Conservation (phyloP, 2,113 vertebrate genomes). For the Tupaia chinensis region DNA sequence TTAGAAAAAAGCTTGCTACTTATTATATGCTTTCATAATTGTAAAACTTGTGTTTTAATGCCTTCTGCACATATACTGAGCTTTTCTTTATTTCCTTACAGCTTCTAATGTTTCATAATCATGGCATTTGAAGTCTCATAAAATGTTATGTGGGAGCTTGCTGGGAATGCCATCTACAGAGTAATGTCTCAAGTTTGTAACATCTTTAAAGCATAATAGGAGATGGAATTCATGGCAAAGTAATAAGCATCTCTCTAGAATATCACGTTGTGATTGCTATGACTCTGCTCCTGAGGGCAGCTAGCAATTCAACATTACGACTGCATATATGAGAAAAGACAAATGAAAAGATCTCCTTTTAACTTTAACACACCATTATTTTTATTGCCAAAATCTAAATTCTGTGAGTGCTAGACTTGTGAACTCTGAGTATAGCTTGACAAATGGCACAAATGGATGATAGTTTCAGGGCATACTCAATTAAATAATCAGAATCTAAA, state of each 20-base stretch:
- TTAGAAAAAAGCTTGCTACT: conserved; percentile 15
- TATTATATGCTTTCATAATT: conserved; percentile 33
- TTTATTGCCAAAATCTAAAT: background rate
- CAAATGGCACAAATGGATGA: background rate
- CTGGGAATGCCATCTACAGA: conserved; percentile 28
- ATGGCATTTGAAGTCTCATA: conserved; percentile 37
- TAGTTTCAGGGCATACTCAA: background rate
- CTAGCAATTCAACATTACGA: background rate
- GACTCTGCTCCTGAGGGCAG: background rate
- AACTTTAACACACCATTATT: background rate
- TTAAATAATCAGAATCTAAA: background rate
- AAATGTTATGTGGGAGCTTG: conserved; percentile 2
- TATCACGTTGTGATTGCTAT: background rate
- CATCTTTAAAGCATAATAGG: conserved; percentile 20
- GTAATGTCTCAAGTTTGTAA: conserved; percentile 9
- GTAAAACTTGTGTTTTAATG: conserved; percentile 34
- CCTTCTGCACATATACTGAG: background rate
- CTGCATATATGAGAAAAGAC: background rate
- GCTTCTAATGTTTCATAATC: conserved; percentile 24
- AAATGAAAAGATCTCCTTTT: background rate
- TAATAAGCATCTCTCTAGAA: background rate
- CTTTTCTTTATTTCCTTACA: conserved; percentile 27
- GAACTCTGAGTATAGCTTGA: background rate
- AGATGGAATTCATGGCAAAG: conserved; percentile 1
- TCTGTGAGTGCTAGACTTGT: background rate